Conservation (phyloP, 2,797 vertebrate species). For the Sebastes oblongus region DNA sequence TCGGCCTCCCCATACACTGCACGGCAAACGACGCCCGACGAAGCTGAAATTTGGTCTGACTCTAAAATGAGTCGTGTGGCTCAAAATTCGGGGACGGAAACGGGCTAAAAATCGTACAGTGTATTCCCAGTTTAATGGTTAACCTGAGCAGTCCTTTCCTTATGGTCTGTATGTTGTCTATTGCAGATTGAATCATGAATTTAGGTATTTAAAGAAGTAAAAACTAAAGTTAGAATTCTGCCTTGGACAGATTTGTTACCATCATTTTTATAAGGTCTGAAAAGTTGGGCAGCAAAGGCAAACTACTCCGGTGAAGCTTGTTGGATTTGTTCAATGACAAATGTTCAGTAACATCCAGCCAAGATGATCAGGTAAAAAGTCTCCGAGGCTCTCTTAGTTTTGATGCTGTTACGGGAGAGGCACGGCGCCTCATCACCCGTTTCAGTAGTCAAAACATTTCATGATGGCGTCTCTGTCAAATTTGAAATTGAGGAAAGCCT, state of each 20-base stretch:
- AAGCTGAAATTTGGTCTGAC: too few relatives aligned
- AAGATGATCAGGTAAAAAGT: not conserved
- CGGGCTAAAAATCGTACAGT: too few relatives aligned
- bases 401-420: constrained; percentile 37
- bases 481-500: constrained; percentile 92
- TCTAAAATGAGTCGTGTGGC: too few relatives aligned
- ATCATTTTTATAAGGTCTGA: not conserved
- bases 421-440: not conserved
- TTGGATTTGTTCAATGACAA: not conserved
- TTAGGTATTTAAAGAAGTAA: not conserved
- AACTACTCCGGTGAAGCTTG: not conserved
- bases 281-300: not conserved
- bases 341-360: not conserved
- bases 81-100: too few relatives aligned
- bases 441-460: constrained; percentile 90
- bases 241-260: not conserved
- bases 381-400: not conserved
- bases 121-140: not conserved
- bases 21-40: too few relatives aligned
- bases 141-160: not conserved
- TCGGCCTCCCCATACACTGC: too few relatives aligned
- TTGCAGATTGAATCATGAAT: not conserved
- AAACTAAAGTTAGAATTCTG: not conserved
- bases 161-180: not conserved
- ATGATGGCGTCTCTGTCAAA: constrained; percentile 96